Conservation (phyloP, 2,888 invertebrate genomes). For the Torymus auratus region DNA sequence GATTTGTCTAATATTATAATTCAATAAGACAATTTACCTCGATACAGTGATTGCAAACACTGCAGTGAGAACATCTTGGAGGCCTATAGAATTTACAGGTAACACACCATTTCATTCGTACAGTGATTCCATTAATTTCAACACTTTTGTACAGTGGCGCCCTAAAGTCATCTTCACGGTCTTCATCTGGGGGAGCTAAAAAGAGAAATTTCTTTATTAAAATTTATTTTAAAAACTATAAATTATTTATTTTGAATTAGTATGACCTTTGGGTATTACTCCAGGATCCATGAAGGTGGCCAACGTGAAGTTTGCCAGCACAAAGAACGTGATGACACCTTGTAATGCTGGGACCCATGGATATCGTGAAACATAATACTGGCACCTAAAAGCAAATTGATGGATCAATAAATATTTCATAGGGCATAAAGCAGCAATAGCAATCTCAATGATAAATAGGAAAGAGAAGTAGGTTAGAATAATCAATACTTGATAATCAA, state of each 20-base stretch:
- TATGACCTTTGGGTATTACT: conserved; percentile 95
- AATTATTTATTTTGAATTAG: not conserved
- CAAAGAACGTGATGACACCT: conserved; percentile 96
- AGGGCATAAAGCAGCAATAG: not conserved
- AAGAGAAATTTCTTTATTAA: conserved; percentile 54
- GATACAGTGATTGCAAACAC: conserved; percentile 99
- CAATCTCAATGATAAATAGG: conserved; percentile 2
- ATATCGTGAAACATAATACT: conserved; percentile 88
- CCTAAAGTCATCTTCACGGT: conserved; percentile 97
- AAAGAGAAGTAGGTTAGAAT: conserved; percentile 18
- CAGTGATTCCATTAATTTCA: conserved; percentile 98
- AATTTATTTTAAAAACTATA: not conserved
- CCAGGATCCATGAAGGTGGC: conserved; percentile 99
- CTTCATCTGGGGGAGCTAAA: conserved; percentile 96
- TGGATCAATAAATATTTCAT: conserved; percentile 20
- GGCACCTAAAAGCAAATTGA: conserved; percentile 83
- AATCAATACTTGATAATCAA: conserved; percentile 36
- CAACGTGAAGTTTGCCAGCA: conserved; percentile 98
- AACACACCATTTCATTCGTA: conserved; percentile 99
- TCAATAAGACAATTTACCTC: conserved; percentile 81
- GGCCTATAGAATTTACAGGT: conserved; percentile 99
- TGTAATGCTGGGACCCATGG: conserved; percentile 96
- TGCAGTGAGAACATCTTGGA: conserved; percentile 99
- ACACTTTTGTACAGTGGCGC: conserved; percentile 98
- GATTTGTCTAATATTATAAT: not conserved